A percentile compares a stretch with the other conserved stretches of the same genome.
These are phyloP conservation scores for Pseudolaguvia tuberculata DNA, from an alignment of 2,113 vertebrate species.

Conservation along the genomic window DNA sequence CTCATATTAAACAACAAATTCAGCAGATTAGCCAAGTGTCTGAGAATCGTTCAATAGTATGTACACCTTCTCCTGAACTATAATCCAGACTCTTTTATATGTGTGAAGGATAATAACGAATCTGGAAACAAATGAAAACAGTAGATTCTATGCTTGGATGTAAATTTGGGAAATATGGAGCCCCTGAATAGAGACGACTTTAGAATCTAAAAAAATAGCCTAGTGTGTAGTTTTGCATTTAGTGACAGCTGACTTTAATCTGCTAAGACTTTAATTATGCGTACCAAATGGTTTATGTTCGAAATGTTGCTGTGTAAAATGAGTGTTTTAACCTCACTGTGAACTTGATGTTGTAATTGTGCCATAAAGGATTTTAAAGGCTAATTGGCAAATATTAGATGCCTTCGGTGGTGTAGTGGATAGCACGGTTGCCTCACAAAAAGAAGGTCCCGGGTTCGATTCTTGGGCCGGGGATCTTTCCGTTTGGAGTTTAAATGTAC, in stretches of 20 bases:
- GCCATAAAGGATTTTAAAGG: neutral
- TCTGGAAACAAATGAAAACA: neutral
- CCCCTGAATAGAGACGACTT: slow-evolving; percentile 7
- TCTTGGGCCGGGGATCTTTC: no score
- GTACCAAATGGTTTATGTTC: slow-evolving; percentile 18
- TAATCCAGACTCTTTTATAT: slow-evolving; percentile 3
- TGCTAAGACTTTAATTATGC: slow-evolving; percentile 20
- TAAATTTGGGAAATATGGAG: slow-evolving; percentile 7
- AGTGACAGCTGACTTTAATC: slow-evolving; percentile 34
- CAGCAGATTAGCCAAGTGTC: neutral
- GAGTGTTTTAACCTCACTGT: slow-evolving; percentile 8
- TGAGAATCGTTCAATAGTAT: neutral
- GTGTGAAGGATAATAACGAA: slow-evolving; percentile 3
- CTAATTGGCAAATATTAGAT: neutral
- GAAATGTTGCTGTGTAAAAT: slow-evolving; percentile 5
- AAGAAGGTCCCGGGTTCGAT: no score
- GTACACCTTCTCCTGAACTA: neutral
- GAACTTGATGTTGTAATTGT: neutral
- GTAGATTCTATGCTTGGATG: no score
- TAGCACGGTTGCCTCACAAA: no score
- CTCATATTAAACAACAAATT: neutral
- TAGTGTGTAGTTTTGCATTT: slow-evolving; percentile 13
- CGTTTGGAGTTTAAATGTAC: no score
- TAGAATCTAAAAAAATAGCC: neutral
- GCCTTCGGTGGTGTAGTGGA: no score